Percentiles rank a stretch among this genome's conserved stretches.
Conservation (phyloP, 1,140 invertebrate genomes). For the Lutraria rhynchaena region DNA sequence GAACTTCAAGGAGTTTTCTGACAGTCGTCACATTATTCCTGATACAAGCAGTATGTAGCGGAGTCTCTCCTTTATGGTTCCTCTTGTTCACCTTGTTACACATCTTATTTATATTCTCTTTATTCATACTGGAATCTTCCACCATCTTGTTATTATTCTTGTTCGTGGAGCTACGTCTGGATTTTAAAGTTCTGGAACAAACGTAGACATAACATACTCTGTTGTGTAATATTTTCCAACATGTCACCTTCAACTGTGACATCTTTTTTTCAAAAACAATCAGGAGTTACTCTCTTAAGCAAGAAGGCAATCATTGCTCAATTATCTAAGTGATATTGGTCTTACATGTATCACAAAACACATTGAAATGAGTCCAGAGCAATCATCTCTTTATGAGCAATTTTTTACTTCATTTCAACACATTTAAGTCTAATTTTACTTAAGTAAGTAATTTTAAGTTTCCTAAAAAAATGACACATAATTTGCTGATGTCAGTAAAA, state of each 20-base stretch:
- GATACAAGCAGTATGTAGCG: constrained; percentile 37
- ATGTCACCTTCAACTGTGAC: background rate
- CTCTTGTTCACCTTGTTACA: background rate
- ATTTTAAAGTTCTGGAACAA: background rate
- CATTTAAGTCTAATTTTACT: too few species aligned
- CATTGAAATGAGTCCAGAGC: too few species aligned
- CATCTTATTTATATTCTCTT: constrained; percentile 8
- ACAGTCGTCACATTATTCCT: constrained; percentile 32
- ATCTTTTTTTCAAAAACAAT: too few species aligned
- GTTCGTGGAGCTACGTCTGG: background rate
- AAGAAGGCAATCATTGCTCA: too few species aligned
- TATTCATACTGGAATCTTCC: constrained; percentile 11
- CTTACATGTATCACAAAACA: too few species aligned
- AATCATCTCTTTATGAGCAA: too few species aligned
- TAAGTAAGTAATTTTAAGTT: too few species aligned
- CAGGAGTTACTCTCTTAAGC: too few species aligned
- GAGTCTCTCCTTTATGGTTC: constrained; percentile 36
- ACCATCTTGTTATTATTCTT: background rate
- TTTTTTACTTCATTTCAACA: too few species aligned
- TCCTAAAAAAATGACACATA: too few species aligned
- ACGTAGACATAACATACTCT: background rate
- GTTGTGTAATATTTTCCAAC: background rate
- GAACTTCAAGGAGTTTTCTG: constrained; percentile 24
- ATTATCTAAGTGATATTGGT: too few species aligned
- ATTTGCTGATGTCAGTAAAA: too few species aligned